A percentile compares a stretch with the other conserved stretches of the same genome.
Evolutionary conservation across 2,888 invertebrate genomes (phyloP).

Genomic region (Diloba caeruleocephala): DNA sequence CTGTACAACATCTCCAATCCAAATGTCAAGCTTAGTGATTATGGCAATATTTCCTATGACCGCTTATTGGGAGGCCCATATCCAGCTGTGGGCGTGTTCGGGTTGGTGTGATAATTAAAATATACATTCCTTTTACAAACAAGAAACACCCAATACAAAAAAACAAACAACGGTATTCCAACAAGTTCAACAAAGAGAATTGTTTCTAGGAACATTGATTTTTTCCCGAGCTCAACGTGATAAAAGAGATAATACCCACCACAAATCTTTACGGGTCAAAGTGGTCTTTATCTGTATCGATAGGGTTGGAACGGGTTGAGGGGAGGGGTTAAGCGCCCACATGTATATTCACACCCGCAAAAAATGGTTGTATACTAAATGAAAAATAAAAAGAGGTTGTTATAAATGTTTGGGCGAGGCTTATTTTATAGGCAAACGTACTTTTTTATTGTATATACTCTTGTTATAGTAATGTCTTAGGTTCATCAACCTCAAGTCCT

Average conservation of each 20-base stretch:
- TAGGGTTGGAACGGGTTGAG: conserved; percentile 40
- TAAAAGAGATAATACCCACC: conserved; percentile 43
- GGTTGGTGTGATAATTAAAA: too few relatives aligned
- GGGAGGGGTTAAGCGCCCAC: conserved; percentile 35
- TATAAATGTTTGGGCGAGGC: conserved; percentile 28
- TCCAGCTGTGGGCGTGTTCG: too few relatives aligned
- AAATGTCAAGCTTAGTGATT: too few relatives aligned
- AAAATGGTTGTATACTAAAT: conserved; percentile 33
- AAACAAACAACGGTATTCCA: conserved; percentile 17
- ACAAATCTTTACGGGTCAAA: conserved; percentile 54
- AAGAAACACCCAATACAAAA: conserved; percentile 4
- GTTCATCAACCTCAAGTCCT: too few relatives aligned
- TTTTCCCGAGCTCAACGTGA: conserved; percentile 27
- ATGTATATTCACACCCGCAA: conserved; percentile 44
- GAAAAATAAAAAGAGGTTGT: conserved; percentile 40
- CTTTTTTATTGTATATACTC: conserved; percentile 10
- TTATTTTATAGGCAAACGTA: conserved; percentile 29
- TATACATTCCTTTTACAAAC: too few relatives aligned
- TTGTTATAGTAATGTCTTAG: too few relatives aligned
- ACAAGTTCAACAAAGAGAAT: conserved; percentile 18
- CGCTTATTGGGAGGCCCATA: too few relatives aligned
- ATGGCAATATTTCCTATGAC: too few relatives aligned
- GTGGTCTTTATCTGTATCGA: conserved; percentile 53
- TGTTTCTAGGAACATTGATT: conserved; percentile 36
- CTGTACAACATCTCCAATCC: too few relatives aligned